phyloP scores from a whole-genome alignment of 2,888 invertebrate species.

The Nasonia oneida region DNA sequence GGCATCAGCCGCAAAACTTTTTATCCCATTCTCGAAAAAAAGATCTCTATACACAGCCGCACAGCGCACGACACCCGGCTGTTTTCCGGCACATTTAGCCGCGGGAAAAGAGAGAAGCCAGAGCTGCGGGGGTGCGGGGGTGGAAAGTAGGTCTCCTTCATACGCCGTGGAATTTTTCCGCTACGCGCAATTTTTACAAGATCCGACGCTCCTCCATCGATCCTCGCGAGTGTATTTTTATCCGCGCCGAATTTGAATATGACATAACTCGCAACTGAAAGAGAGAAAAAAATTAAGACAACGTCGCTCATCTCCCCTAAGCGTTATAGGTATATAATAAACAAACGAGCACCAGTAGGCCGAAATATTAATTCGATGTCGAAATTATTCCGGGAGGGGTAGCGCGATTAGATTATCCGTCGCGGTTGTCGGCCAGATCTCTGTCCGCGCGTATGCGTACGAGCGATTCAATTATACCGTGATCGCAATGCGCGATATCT shows the following conservation, averaged over 20 bases:
- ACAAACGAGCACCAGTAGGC: no score
- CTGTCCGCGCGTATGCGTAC: neutral
- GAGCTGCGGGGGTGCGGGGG: no score
- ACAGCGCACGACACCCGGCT: neutral
- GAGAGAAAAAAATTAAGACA: no score
- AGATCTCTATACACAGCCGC: neutral
- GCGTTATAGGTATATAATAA: no score
- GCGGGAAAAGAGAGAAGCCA: neutral
- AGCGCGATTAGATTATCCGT: neutral
- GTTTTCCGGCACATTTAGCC: neutral
- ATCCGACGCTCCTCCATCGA: neutral
- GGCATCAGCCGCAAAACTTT: neutral
- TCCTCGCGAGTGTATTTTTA: neutral
- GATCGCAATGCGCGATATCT: no score
- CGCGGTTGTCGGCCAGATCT: neutral
- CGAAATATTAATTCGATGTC: neutral
- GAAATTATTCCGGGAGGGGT: neutral
- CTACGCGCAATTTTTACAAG: neutral
- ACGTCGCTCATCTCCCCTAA: no score
- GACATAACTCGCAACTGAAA: no score
- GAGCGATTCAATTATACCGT: neutral
- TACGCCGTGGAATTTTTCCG: neutral
- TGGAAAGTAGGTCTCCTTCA: conserved; percentile 2
- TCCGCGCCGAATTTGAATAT: no score
- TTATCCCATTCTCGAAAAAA: conserved; percentile 10